Percentiles rank a stretch among this genome's conserved stretches.
phyloP scores from a whole-genome alignment of 92 coral and sea anemone genomes.

The Metridium senile region DNA sequence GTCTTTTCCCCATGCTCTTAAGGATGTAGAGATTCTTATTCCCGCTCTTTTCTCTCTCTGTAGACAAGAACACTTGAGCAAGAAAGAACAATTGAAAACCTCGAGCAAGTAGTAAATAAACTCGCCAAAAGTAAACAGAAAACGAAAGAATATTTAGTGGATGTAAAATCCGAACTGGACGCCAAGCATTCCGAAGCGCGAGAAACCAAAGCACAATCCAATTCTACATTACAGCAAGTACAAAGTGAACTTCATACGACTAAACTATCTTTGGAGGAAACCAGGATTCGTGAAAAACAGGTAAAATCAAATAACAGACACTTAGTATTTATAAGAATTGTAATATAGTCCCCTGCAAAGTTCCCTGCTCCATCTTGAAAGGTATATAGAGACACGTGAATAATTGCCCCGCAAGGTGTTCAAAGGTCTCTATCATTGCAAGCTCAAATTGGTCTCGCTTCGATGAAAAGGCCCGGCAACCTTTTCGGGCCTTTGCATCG shows the following conservation, averaged over 20 bases:
- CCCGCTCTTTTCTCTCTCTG: not conserved
- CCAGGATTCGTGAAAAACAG: constrained; percentile 90
- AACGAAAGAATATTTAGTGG: constrained; percentile 83
- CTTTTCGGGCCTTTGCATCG: no score
- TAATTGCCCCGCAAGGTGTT: no score
- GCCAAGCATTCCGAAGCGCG: constrained; percentile 74
- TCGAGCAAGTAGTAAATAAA: constrained; percentile 87
- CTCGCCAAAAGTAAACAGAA: constrained; percentile 97
- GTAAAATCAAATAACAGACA: no score
- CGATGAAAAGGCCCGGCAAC: no score
- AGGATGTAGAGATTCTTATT: not conserved
- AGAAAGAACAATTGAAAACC: constrained; percentile 82
- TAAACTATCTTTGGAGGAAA: constrained; percentile 80
- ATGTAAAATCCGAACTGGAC: constrained; percentile 78
- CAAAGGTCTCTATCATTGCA: no score
- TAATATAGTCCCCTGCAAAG: no score
- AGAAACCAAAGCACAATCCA: constrained; percentile 72
- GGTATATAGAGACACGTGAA: no score
- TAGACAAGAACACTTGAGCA: constrained; percentile 90
- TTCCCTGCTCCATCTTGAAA: no score
- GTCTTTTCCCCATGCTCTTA: no score
- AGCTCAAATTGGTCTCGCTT: no score
- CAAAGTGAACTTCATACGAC: constrained; percentile 73
- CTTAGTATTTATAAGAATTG: no score
- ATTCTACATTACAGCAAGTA: constrained; percentile 65